Percentiles rank a stretch among this genome's conserved stretches.
Evolutionary conservation across 2,797 vertebrate species (phyloP).

Genomic region (Lagocephalus sceleratus): DNA sequence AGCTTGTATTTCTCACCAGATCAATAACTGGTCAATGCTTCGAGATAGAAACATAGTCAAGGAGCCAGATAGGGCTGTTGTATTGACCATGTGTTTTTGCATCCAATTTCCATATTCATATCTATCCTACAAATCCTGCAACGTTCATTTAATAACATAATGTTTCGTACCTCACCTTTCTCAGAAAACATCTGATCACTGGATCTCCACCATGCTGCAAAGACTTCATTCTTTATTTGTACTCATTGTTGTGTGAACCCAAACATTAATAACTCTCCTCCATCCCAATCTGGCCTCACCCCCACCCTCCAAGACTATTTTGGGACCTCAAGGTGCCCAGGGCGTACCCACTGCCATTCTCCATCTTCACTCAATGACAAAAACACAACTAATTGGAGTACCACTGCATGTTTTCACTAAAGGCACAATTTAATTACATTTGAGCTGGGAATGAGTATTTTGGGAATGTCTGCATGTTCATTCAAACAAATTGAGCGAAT

Average conservation of each 20-base stretch:
- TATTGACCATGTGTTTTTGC: not conserved
- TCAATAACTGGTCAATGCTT: not conserved
- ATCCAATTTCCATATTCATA: no score
- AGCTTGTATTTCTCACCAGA: not conserved
- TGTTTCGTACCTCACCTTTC: no score
- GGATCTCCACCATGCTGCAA: conserved; percentile 31
- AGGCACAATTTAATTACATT: conserved; percentile 87
- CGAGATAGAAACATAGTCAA: not conserved
- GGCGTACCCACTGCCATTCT: conserved; percentile 72
- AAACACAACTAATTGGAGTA: conserved; percentile 85
- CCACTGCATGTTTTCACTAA: conserved; percentile 83
- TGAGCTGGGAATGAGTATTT: conserved; percentile 82
- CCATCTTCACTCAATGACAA: conserved; percentile 71
- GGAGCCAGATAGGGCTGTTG: not conserved
- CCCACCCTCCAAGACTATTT: conserved; percentile 53
- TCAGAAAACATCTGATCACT: conserved; percentile 6
- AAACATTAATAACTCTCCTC: conserved; percentile 25
- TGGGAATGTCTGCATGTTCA: conserved; percentile 79
- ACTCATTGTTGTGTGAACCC: conserved; percentile 25
- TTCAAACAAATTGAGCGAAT: conserved; percentile 83
- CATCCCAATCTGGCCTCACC: not conserved
- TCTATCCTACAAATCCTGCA: no score
- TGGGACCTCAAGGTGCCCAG: conserved; percentile 68
- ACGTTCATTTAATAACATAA: no score
- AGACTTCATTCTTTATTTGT: conserved; percentile 10